These are phyloP conservation scores for Xiphophorus maculatus DNA, from an alignment of 2,113 vertebrate genomes.

Conservation along the genomic window DNA sequence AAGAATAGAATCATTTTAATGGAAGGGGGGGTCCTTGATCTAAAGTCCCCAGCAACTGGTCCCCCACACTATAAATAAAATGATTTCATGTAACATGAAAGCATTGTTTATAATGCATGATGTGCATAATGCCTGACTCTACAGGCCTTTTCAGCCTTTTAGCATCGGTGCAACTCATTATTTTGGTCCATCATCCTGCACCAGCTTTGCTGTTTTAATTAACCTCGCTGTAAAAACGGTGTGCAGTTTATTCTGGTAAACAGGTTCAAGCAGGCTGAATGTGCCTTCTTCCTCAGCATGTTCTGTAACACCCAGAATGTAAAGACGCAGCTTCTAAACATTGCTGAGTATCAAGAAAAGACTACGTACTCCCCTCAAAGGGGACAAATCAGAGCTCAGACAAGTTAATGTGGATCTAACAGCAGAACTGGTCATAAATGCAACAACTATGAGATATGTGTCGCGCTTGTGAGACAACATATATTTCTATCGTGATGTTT, in stretches of 20 bases:
- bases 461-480: background rate
- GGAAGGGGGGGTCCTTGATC: too few relatives aligned
- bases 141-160: conserved; percentile 11
- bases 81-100: conserved; percentile 9
- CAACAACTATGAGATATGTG: background rate
- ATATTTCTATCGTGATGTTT: background rate
- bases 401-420: background rate
- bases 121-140: conserved; percentile 4
- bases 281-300: background rate
- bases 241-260: conserved; percentile 15
- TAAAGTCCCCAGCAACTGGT: too few relatives aligned
- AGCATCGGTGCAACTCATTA: conserved; percentile 34
- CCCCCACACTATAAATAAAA: conserved; percentile 5
- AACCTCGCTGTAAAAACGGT: conserved; percentile 20
- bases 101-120: conserved; percentile 1
- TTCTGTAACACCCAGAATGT: background rate
- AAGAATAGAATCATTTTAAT: too few relatives aligned
- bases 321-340: conserved; percentile 4
- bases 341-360: background rate
- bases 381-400: background rate
- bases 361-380: background rate
- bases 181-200: conserved; percentile 21
- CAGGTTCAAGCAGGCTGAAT: conserved; percentile 7
- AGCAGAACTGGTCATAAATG: background rate
- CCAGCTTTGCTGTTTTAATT: conserved; percentile 37